Percentiles rank a stretch among this genome's conserved stretches.
Evolutionary conservation across 2,113 vertebrate species (phyloP).

Genomic region (Thalassoma bifasciatum): DNA sequence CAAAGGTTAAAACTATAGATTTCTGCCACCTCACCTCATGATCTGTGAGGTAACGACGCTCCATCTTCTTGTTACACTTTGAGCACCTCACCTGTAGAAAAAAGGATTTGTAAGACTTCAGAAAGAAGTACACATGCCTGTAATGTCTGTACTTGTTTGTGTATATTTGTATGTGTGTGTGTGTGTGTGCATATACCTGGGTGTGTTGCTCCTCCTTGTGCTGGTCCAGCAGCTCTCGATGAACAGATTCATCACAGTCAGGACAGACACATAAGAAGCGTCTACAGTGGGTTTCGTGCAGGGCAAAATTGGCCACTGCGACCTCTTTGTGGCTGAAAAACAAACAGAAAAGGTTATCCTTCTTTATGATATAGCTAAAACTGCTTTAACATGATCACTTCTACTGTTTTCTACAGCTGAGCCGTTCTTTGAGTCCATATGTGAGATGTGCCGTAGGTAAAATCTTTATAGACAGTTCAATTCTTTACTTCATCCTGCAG

Average conservation of each 20-base stretch:
- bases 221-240: slow-evolving; percentile 67
- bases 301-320: slow-evolving; percentile 77
- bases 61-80: slow-evolving; percentile 73
- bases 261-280: slow-evolving; percentile 83
- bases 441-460: too few relatives aligned
- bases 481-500: too few relatives aligned
- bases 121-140: neutral
- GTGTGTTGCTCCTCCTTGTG: slow-evolving; percentile 79
- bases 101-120: neutral
- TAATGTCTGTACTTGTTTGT: slow-evolving; percentile 49
- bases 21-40: slow-evolving; percentile 68
- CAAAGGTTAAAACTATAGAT: too few relatives aligned
- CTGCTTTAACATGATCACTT: too few relatives aligned
- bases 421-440: too few relatives aligned
- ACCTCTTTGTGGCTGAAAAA: slow-evolving; percentile 82
- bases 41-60: slow-evolving; percentile 66
- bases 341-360: neutral
- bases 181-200: slow-evolving; percentile 72
- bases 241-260: slow-evolving; percentile 79
- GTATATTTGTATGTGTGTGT: too few relatives aligned
- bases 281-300: slow-evolving; percentile 86
- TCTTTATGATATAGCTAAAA: too few relatives aligned
- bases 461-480: too few relatives aligned
- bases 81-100: slow-evolving; percentile 75
- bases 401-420: too few relatives aligned